phyloP scores from a whole-genome alignment of 2,888 invertebrate species.

The Cremastinae sp. region DNA sequence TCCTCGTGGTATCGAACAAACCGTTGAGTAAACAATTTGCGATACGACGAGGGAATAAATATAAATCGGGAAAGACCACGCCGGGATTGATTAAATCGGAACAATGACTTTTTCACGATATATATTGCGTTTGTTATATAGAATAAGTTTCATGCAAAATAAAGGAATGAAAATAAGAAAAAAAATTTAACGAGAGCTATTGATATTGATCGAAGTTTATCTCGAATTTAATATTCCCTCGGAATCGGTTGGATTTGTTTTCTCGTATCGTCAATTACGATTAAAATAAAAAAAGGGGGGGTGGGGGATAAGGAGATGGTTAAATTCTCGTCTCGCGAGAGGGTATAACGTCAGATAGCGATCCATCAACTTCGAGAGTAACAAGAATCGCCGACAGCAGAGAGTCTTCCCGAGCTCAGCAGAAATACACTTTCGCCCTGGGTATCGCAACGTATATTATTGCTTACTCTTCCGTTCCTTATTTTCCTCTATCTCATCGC shows the following conservation, averaged over 20 bases:
- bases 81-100: no score
- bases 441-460: conserved; percentile 41
- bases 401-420: conserved; percentile 61
- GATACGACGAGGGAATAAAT: no score
- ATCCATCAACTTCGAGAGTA: conserved; percentile 52
- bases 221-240: conserved; percentile 22
- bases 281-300: not conserved
- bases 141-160: no score
- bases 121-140: no score
- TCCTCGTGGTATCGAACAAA: no score
- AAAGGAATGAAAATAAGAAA: not conserved
- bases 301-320: conserved; percentile 34
- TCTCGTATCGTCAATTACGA: conserved; percentile 43
- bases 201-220: conserved; percentile 7
- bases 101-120: no score
- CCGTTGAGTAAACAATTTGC: no score
- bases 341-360: conserved; percentile 34
- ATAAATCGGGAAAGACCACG: no score
- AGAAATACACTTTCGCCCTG: conserved; percentile 45
- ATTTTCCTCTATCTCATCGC: conserved; percentile 51
- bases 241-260: conserved; percentile 13
- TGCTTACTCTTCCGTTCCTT: conserved; percentile 48
- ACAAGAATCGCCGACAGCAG: conserved; percentile 35
- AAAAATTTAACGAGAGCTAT: not conserved
- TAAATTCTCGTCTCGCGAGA: conserved; percentile 21